These are phyloP conservation scores for Diglossa brunneiventris DNA, from an alignment of 2,113 vertebrate species.

Conservation along the genomic window DNA sequence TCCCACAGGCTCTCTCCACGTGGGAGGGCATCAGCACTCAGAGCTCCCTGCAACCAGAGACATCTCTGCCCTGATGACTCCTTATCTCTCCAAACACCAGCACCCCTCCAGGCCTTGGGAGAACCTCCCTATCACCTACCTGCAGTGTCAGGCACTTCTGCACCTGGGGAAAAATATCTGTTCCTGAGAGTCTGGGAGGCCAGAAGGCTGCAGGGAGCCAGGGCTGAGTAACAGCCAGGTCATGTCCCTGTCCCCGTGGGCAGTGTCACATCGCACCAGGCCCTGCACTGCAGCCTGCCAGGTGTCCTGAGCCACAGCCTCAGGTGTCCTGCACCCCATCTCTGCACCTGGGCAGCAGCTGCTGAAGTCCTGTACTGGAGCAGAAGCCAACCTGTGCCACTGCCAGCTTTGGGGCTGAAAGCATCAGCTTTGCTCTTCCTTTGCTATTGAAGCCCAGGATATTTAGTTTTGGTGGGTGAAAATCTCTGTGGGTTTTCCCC, in stretches of 20 bases:
- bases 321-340: not conserved
- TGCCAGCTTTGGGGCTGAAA: too few relatives aligned
- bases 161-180: not conserved
- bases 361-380: not conserved
- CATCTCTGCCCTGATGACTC: not conserved
- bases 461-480: too few relatives aligned
- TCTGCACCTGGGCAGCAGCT: not conserved
- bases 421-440: too few relatives aligned
- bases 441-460: too few relatives aligned
- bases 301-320: not conserved
- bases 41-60: not conserved
- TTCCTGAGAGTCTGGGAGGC: not conserved
- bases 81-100: not conserved
- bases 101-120: not conserved
- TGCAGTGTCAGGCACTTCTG: not conserved
- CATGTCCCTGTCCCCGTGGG: rapidly evolving
- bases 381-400: too few relatives aligned
- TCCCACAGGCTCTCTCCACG: not conserved
- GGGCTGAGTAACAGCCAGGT: not conserved
- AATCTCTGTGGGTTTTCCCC: too few relatives aligned
- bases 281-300: not conserved
- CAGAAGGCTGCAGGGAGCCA: not conserved
- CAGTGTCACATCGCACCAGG: rapidly evolving
- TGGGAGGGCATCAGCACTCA: not conserved
- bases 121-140: not conserved